phyloP scores from a whole-genome alignment of 2,888 invertebrate species.

The Stenoptilia bipunctidactyla region DNA sequence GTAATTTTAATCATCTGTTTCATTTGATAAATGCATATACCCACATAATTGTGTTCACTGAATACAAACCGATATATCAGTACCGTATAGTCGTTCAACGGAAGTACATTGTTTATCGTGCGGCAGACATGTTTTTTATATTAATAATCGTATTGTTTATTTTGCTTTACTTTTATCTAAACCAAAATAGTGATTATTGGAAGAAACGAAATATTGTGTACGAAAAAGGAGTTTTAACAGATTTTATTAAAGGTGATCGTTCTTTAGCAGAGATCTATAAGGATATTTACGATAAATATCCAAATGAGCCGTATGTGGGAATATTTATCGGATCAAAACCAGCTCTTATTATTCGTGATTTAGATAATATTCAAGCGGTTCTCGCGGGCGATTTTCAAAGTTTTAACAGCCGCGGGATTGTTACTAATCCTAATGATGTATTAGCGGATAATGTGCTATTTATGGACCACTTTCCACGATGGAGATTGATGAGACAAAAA shows the following conservation, averaged over 20 bases:
- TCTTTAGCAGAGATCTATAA: conserved; percentile 8
- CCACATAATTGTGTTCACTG: too few species aligned
- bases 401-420: conserved; percentile 21
- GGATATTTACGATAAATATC: conserved; percentile 27
- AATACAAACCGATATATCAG: too few species aligned
- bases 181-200: neutral
- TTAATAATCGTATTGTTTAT: too few species aligned
- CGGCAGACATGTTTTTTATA: too few species aligned
- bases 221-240: neutral
- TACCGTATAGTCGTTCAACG: too few species aligned
- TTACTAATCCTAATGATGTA: conserved; percentile 14
- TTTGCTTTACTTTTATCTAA: neutral
- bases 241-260: neutral
- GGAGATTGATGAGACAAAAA: conserved; percentile 25
- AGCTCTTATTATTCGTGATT: conserved; percentile 20
- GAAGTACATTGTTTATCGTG: too few species aligned
- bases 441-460: conserved; percentile 21
- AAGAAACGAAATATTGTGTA: neutral
- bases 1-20: too few species aligned
- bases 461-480: conserved; percentile 17
- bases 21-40: too few species aligned
- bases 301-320: conserved; percentile 31
- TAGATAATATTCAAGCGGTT: conserved; percentile 22
- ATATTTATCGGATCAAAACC: conserved; percentile 23
- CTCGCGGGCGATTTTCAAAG: conserved; percentile 20